Conservation (phyloP, 2,113 vertebrate species). For the Opisthocomus hoazin region DNA sequence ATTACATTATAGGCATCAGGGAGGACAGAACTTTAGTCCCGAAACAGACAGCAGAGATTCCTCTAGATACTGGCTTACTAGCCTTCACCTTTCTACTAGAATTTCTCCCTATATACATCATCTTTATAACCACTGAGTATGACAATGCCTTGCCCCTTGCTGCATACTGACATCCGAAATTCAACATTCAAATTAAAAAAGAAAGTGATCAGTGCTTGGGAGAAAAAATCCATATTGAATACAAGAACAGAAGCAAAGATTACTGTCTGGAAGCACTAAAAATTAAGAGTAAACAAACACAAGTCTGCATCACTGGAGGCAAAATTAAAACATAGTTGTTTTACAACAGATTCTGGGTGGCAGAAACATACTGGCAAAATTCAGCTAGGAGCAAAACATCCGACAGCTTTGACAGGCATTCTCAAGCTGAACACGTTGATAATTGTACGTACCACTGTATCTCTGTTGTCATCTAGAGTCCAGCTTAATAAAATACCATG, state of each 20-base stretch:
- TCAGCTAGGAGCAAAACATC: background rate
- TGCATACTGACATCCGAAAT: background rate
- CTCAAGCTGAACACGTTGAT: background rate
- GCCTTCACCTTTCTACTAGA: background rate
- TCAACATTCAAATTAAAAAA: background rate
- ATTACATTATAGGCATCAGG: background rate
- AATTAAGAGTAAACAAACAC: background rate
- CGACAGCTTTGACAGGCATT: background rate
- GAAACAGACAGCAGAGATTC: background rate
- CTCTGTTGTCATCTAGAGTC: background rate
- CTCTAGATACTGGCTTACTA: background rate
- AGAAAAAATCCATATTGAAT: rapidly evolving
- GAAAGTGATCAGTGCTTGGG: background rate
- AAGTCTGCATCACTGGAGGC: background rate
- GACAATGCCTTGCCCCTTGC: background rate
- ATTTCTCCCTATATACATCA: background rate
- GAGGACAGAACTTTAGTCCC: background rate
- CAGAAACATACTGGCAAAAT: background rate
- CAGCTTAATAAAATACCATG: background rate
- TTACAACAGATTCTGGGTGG: background rate
- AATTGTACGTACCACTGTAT: background rate
- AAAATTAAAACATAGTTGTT: background rate
- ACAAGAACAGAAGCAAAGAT: background rate
- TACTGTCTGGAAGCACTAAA: background rate
- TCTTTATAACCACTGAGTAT: background rate